Percentiles rank a stretch among this genome's conserved stretches.
These are phyloP conservation scores for Macrotis lagotis DNA, from an alignment of 2,113 vertebrate genomes.

Conservation along the genomic window DNA sequence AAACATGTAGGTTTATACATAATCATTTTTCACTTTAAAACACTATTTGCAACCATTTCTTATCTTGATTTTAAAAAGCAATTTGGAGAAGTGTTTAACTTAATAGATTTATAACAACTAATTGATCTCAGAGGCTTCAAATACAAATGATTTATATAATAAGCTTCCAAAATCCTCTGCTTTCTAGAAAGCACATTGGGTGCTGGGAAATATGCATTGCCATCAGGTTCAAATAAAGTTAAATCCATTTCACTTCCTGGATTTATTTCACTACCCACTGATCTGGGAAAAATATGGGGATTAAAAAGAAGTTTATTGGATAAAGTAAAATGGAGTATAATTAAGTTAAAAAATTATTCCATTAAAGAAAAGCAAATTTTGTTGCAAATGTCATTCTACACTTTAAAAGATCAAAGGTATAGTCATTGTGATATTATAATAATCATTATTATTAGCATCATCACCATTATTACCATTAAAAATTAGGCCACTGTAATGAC, in stretches of 20 bases:
- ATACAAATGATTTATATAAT: not conserved
- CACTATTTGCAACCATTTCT: not conserved
- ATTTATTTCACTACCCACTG: not conserved
- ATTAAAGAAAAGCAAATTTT: not conserved
- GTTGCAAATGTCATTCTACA: not conserved
- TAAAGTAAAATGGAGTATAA: not conserved
- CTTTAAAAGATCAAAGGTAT: not conserved
- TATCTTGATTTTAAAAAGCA: not conserved
- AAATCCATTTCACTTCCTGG: not conserved
- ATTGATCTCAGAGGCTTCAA: not conserved
- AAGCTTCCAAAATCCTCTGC: not conserved
- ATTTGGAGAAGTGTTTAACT: not conserved
- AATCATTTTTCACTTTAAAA: not conserved
- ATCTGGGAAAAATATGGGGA: not conserved
- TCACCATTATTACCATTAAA: not conserved
- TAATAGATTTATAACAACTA: not conserved
- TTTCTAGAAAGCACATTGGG: not conserved
- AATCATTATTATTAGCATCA: not conserved
- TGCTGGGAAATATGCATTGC: not conserved
- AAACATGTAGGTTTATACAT: not conserved
- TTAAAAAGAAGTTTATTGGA: not conserved
- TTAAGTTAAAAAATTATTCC: not conserved
- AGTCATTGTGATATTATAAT: not conserved
- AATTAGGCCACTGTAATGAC: not conserved
- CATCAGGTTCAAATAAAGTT: not conserved